These are phyloP conservation scores for Malthinus flaveolus DNA, from an alignment of 2,888 invertebrate species.

Conservation along the genomic window DNA sequence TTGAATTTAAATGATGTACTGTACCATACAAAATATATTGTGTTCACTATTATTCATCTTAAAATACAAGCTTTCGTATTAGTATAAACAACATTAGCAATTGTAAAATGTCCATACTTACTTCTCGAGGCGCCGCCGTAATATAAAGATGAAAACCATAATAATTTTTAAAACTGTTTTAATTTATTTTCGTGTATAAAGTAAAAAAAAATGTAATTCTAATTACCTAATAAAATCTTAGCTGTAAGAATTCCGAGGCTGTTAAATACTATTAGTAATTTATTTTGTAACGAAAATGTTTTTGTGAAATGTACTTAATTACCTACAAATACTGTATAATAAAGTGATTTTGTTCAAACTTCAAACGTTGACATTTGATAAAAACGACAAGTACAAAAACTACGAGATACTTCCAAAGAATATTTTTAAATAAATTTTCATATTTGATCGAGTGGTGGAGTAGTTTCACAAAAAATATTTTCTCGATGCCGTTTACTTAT, in stretches of 20 bases:
- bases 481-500: not conserved
- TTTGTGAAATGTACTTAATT: constrained; percentile 51
- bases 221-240: constrained; percentile 45
- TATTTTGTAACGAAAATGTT: constrained; percentile 47
- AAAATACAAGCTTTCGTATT: constrained; percentile 20
- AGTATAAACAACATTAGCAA: constrained; percentile 10
- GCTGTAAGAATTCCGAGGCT: constrained; percentile 52
- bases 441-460: not conserved
- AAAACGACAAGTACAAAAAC: too few species aligned
- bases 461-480: constrained; percentile 28
- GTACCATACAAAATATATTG: constrained; percentile 16
- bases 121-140: constrained; percentile 24
- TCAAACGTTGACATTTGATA: too few species aligned
- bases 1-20: constrained; percentile 1
- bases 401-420: too few species aligned
- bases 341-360: constrained; percentile 20
- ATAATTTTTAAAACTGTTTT: constrained; percentile 39
- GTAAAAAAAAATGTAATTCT: constrained; percentile 42
- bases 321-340: constrained; percentile 27
- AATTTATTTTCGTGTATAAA: constrained; percentile 49
- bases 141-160: constrained; percentile 13
- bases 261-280: constrained; percentile 53
- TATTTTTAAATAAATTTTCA: too few species aligned
- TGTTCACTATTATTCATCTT: constrained; percentile 26
- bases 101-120: constrained; percentile 8